phyloP scores from a whole-genome alignment of 2,113 vertebrate species.

The Dromaius novaehollandiae region DNA sequence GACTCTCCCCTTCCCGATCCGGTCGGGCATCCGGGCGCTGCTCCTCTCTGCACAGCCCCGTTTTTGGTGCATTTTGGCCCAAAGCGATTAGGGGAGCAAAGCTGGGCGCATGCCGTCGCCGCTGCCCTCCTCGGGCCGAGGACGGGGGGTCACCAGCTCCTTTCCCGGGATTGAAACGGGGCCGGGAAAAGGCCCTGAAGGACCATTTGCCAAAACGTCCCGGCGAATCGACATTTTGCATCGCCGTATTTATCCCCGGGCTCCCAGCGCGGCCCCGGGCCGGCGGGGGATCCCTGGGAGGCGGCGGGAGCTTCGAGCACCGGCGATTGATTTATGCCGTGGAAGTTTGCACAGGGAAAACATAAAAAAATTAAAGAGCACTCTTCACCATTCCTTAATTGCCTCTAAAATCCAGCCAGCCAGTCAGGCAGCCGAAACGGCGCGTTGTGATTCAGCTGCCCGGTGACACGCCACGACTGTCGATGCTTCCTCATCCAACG shows the following conservation, averaged over 20 bases:
- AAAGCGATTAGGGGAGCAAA: neutral
- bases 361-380: neutral
- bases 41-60: too few relatives aligned
- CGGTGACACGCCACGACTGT: slow-evolving; percentile 27
- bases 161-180: neutral
- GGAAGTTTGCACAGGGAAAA: neutral
- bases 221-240: neutral
- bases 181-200: neutral
- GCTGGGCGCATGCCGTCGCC: accelerated
- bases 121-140: accelerated
- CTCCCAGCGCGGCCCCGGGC: too few relatives aligned
- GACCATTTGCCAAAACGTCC: neutral
- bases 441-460: slow-evolving; percentile 36
- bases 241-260: neutral
- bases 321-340: slow-evolving; percentile 41
- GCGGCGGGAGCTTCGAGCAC: slow-evolving; percentile 10
- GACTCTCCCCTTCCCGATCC: too few relatives aligned
- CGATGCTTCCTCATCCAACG: neutral
- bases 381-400: slow-evolving; percentile 66
- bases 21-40: too few relatives aligned
- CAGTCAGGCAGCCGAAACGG: slow-evolving; percentile 61
- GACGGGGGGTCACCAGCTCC: neutral
- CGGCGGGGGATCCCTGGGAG: neutral
- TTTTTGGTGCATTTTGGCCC: neutral
- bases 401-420: slow-evolving; percentile 57